A percentile compares a stretch with the other conserved stretches of the same genome.
phyloP scores from a whole-genome alignment of 2,113 vertebrate genomes.

The Promerops cafer region DNA sequence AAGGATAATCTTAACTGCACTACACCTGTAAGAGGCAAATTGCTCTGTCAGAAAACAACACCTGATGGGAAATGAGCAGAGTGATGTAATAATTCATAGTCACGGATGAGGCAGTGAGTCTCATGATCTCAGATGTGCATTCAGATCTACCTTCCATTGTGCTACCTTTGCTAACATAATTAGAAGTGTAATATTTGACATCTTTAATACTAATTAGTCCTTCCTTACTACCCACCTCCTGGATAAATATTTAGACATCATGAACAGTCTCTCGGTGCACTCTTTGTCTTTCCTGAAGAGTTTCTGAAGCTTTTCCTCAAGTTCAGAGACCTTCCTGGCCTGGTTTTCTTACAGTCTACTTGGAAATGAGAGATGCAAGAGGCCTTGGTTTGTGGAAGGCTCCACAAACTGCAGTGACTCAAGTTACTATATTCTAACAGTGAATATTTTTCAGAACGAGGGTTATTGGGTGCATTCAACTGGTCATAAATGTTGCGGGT shows the following conservation, averaged over 20 bases:
- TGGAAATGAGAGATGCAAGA: accelerated
- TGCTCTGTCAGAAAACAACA: background rate
- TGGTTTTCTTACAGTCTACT: background rate
- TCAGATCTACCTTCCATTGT: background rate
- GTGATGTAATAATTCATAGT: background rate
- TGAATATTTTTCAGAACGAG: accelerated
- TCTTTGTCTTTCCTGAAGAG: background rate
- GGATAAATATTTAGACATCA: conserved; percentile 1
- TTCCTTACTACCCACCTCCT: background rate
- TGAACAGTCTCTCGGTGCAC: background rate
- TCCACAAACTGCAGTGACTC: background rate
- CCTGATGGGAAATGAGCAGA: background rate
- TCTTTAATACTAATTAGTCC: background rate
- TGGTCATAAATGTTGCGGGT: background rate
- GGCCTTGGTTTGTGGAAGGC: background rate
- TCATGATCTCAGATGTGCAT: background rate
- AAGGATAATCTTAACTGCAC: background rate
- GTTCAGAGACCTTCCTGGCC: background rate
- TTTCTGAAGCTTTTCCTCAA: background rate
- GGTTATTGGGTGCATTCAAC: background rate
- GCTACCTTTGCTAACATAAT: background rate
- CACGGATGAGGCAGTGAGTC: background rate
- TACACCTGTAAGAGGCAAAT: background rate
- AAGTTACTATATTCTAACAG: accelerated
- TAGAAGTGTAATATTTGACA: background rate